Base-by-base conservation (phyloP, 2,888 invertebrate species). In the Parelbella ahira region DNA sequence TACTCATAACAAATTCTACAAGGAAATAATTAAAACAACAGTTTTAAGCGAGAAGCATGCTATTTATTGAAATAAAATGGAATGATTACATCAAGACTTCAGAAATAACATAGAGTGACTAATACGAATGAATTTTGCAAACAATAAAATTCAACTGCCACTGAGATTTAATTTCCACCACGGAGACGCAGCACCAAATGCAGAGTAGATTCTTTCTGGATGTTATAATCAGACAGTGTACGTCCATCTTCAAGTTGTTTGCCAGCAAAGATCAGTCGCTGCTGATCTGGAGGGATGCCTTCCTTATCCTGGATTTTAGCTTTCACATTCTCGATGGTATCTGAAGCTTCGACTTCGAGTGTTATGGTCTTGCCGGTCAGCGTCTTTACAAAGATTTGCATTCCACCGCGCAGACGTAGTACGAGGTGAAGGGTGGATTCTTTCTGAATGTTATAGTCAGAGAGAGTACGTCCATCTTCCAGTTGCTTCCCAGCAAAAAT, bases 131-230 rank as follows among this genome's bases (percentile, higher is more conserved):
- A 44, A 42, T n/a, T 37, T 50, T 44, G 45, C 44, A 51, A 51
- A 25, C 9, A 27, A 32, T 11, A 19, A 4, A 24, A 15, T 7
- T 41, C 12, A 24, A 19, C 24, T 32, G n/a, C n/a, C 9, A 8
- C 4, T 8, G n/a, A 7, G 3, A 8, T 32, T 39, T 18, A 39
- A 32, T 39, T 30, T 15, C 38, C 38, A 10, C 38, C 30, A 3
- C 38, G 38, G 11, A 39, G 30, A 30, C 68, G 62, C 2, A 68
- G n/a, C 13, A 63, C 64, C 1, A 64, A 45, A 4, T 64, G 64
- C 7, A 73, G 49, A 0, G 71, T 73, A 0, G 72, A 72, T 7
- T 73, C 74, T 5, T 74, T 71, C n/a, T 74, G 73, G 0, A 74
- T 72, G 0, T 72, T 73, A 32, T 69, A 65, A 37, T 69, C 65